These are phyloP conservation scores for Struthio camelus DNA, from an alignment of 2,113 vertebrate species.

Conservation along the genomic window DNA sequence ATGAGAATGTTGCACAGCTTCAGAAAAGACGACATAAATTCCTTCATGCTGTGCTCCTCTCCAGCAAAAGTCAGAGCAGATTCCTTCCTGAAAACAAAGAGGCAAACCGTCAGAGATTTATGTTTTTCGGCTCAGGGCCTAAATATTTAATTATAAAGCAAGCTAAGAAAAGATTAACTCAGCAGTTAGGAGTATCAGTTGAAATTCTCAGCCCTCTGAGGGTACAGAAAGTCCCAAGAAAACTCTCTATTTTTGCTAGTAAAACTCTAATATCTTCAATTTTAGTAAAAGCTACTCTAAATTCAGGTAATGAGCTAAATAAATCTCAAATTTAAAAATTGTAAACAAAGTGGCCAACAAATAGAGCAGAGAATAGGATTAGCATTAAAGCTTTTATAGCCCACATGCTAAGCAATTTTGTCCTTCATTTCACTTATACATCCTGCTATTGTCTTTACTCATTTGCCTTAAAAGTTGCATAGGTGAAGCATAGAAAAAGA, in stretches of 20 bases:
- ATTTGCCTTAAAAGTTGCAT: background rate
- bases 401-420: slow-evolving; percentile 27
- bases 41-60: background rate
- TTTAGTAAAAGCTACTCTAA: background rate
- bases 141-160: background rate
- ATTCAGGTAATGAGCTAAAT: slow-evolving; percentile 17
- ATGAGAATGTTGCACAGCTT: background rate
- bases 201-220: background rate
- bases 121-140: background rate
- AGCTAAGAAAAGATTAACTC: background rate
- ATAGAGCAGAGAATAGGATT: slow-evolving; percentile 16
- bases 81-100: background rate
- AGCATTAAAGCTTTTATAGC: slow-evolving; percentile 3
- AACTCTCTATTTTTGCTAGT: background rate
- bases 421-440: slow-evolving; percentile 34
- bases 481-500: background rate
- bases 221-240: background rate
- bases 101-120: background rate
- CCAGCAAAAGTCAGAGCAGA: background rate
- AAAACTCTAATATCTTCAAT: background rate
- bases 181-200: background rate
- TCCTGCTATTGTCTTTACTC: slow-evolving; percentile 2
- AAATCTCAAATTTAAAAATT: background rate
- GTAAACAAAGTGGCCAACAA: background rate
- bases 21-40: background rate